A percentile compares a stretch with the other conserved stretches of the same genome.
Conservation (phyloP, 2,113 vertebrate species). For the Rostratula benghalensis region DNA sequence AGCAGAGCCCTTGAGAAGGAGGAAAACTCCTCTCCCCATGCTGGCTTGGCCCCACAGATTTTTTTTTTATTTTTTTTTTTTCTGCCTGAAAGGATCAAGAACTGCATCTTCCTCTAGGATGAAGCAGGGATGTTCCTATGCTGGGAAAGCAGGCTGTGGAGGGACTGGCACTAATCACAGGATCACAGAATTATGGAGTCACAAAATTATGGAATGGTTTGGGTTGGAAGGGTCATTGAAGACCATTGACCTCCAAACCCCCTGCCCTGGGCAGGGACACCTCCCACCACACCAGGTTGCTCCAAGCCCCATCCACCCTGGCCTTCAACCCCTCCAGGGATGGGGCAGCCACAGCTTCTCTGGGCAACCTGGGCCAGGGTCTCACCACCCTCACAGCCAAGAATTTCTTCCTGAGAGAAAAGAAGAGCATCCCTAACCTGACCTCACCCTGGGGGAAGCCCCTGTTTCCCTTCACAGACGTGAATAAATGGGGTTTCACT, state of each 20-base stretch:
- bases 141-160: not conserved
- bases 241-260: not conserved
- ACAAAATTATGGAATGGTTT: not conserved
- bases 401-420: not conserved
- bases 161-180: not conserved
- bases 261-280: not conserved
- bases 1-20: not conserved
- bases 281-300: not conserved
- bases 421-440: not conserved
- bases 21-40: accelerated
- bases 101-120: not conserved
- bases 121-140: not conserved
- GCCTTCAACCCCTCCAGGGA: not conserved
- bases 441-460: not conserved
- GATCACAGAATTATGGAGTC: not conserved
- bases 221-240: not conserved
- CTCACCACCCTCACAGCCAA: not conserved
- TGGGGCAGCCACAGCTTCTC: not conserved
- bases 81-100: not conserved
- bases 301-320: not conserved
- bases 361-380: not conserved
- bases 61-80: not conserved
- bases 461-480: accelerated
- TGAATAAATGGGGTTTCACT: not conserved
- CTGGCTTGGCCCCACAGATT: not conserved